Evolutionary conservation across 2,888 invertebrate genomes (phyloP).

Genomic region (Steinernema hermaphroditum): DNA sequence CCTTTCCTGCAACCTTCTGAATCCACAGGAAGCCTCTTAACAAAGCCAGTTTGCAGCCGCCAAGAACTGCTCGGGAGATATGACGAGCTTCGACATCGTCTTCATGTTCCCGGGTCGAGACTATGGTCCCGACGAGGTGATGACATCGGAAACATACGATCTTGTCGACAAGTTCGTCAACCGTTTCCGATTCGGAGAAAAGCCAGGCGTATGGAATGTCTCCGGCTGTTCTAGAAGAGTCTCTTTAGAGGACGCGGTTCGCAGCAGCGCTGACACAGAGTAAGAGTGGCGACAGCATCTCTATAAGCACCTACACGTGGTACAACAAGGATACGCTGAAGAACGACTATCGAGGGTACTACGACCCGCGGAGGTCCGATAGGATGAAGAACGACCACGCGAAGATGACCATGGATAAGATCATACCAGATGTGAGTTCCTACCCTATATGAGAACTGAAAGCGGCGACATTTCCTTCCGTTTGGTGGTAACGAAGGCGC

Average conservation of each 20-base stretch:
- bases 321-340: background rate
- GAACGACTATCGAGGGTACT: background rate
- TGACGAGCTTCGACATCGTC: slow-evolving; percentile 18
- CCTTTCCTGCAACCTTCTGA: no score
- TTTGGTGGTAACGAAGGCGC: no score
- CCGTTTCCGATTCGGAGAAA: background rate
- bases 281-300: slow-evolving; percentile 4
- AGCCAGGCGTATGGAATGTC: background rate
- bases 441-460: no score
- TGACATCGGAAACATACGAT: background rate
- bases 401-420: background rate
- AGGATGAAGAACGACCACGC: slow-evolving; percentile 11
- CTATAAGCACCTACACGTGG: background rate
- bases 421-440: slow-evolving; percentile 7
- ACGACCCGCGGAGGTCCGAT: background rate
- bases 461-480: no score
- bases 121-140: slow-evolving; percentile 5
- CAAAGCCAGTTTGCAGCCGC: background rate
- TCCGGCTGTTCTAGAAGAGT: background rate
- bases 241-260: background rate
- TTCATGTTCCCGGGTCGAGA: slow-evolving; percentile 7
- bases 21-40: no score
- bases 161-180: slow-evolving; percentile 2
- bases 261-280: background rate
- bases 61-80: background rate